phyloP scores from a whole-genome alignment of 2,113 vertebrate species.

The Oncorhynchus nerka region DNA sequence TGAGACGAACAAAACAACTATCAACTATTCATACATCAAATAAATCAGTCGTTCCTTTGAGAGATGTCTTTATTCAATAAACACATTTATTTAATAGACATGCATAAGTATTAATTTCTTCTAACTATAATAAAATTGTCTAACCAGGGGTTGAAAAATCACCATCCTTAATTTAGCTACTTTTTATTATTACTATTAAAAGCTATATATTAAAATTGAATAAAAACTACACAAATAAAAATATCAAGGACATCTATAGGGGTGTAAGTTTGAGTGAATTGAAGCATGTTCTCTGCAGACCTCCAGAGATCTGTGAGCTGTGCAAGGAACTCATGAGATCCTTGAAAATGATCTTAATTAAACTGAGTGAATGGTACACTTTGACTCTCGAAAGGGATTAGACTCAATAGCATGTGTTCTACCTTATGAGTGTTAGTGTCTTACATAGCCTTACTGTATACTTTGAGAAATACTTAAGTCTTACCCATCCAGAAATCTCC shows the following conservation, averaged over 20 bases:
- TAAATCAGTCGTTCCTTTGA: conserved; percentile 14
- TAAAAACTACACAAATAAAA: too few relatives aligned
- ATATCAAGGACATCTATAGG: not conserved
- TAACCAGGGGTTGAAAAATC: too few relatives aligned
- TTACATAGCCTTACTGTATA: conserved; percentile 41
- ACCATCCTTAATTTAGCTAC: too few relatives aligned
- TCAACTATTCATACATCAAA: conserved; percentile 5
- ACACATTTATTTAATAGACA: conserved; percentile 17
- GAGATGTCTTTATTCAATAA: conserved; percentile 51
- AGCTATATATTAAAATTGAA: too few relatives aligned
- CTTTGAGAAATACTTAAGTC: conserved; percentile 64
- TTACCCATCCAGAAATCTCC: conserved; percentile 96
- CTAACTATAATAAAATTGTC: too few relatives aligned
- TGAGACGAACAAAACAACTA: conserved; percentile 1
- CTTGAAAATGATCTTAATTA: too few relatives aligned
- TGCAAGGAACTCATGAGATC: not conserved
- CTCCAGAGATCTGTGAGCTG: not conserved
- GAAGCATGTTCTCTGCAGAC: not conserved
- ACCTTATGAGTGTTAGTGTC: not conserved
- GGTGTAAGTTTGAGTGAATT: too few relatives aligned
- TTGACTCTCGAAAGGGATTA: too few relatives aligned
- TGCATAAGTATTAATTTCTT: conserved; percentile 9
- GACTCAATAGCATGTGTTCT: not conserved
- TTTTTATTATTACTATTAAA: too few relatives aligned
- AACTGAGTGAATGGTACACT: too few relatives aligned